Evolutionary conservation across 2,797 vertebrate species (phyloP).

Genomic region (Rhinella marina): DNA sequence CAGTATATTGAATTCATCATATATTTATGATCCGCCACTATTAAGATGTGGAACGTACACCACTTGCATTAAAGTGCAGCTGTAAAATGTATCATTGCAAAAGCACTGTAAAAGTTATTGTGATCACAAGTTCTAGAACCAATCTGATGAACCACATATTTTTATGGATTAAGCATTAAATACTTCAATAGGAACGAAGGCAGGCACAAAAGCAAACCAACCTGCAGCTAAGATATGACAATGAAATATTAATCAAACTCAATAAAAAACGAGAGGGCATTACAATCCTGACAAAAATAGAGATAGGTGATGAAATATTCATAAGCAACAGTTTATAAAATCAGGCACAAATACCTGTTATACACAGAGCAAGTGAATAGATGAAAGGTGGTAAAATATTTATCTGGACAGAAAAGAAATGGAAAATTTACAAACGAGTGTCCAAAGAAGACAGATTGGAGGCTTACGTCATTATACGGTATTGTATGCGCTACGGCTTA

Average conservation of each 20-base stretch:
- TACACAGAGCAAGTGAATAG: slow-evolving; percentile 60
- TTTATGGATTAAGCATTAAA: slow-evolving; percentile 59
- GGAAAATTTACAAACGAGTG: slow-evolving; percentile 60
- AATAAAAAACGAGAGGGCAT: slow-evolving; percentile 63
- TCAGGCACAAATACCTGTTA: slow-evolving; percentile 62
- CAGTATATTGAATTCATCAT: slow-evolving; percentile 36
- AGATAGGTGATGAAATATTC: slow-evolving; percentile 62
- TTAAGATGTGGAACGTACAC: slow-evolving; percentile 10
- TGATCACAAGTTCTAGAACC: slow-evolving; percentile 52
- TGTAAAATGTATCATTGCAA: slow-evolving; percentile 41
- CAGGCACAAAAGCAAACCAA: slow-evolving; percentile 61
- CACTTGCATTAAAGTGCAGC: slow-evolving; percentile 39
- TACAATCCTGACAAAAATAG: slow-evolving; percentile 63
- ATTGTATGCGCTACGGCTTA: slow-evolving; percentile 36
- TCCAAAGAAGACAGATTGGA: slow-evolving; percentile 52
- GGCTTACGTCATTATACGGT: slow-evolving; percentile 48
- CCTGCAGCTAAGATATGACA: slow-evolving; percentile 63
- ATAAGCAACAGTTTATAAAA: slow-evolving; percentile 64
- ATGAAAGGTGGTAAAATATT: slow-evolving; percentile 63
- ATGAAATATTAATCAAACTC: slow-evolving; percentile 63
- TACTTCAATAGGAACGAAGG: slow-evolving; percentile 57
- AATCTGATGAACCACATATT: slow-evolving; percentile 51
- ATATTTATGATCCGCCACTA: slow-evolving; percentile 31
- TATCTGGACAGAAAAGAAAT: slow-evolving; percentile 61
- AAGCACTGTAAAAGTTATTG: slow-evolving; percentile 51